Base-by-base conservation (phyloP, 1,140 invertebrate genomes). In the silkworm (Bombyx mori) region DNA sequence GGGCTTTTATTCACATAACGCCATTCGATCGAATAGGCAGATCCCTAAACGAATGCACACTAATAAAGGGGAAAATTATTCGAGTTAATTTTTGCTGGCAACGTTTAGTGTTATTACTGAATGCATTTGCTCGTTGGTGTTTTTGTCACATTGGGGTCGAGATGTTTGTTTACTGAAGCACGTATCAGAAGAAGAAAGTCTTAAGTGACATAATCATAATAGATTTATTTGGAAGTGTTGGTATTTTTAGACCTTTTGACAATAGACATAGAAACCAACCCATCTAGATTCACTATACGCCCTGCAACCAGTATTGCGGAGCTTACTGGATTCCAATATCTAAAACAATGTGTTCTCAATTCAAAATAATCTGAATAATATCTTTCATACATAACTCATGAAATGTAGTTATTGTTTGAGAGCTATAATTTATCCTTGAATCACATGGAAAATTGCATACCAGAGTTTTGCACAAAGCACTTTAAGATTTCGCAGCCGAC, bases 401-500 rank as follows among this genome's bases (percentile, higher is more conserved):
- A 18, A 18, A 18, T 18, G 12, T 18, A 18, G 12, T 18, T 18
- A 18, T 18, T 18, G 12, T 18, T 18, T 18, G 12, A 18, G 12
- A 18, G 12, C 12, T 18, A 18, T 18, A 18, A 18, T 18, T 47
- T n/a, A 47, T 35, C 26, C 26, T 35, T 35, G 26, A 35, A 35
- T 35, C 26, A 35, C 26, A 35, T 35, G 4, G 26, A 35, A 47
- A 47, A 10, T 47, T 47, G 46, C 46, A 47, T 10, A 47, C 46
- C 12, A 0, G 52, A 71, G 67, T 77, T 77, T 78, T 74, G 74
- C 74, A 73, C 67, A 55, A 71, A 69, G 75, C 74, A 77, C 57
- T 56, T 54, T 9, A 73, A 77, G 65, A 42, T 58, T 61, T 71
- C 56, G 71, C 69, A 72, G 66, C 54, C 47, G 2, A 35, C 26